A percentile compares a stretch with the other conserved stretches of the same genome.
Conservation (phyloP, 2,888 invertebrate genomes). For the Ochropleura plecta region DNA sequence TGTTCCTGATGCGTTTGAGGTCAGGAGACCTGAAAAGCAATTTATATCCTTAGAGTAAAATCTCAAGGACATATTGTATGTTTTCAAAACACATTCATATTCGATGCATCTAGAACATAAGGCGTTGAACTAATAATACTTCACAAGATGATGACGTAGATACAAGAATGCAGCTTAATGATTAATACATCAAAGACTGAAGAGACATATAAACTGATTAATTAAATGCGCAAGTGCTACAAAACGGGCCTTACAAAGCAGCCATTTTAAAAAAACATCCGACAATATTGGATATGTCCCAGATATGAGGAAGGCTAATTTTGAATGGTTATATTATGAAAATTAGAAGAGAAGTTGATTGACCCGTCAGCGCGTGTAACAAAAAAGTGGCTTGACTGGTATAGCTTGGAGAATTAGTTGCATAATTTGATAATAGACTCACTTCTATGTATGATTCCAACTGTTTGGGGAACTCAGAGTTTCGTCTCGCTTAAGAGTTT, state of each 20-base stretch:
- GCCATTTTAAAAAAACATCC: slow-evolving; percentile 14
- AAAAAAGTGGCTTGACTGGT: slow-evolving; percentile 47
- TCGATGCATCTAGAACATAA: slow-evolving; percentile 3
- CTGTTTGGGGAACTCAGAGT: slow-evolving; percentile 42
- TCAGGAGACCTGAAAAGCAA: background rate
- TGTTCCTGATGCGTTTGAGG: background rate
- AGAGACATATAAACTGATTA: background rate
- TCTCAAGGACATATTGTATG: slow-evolving; percentile 2
- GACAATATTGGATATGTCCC: slow-evolving; percentile 19
- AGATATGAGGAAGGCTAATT: slow-evolving; percentile 22
- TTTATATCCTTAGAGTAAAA: background rate
- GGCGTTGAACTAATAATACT: slow-evolving; percentile 4
- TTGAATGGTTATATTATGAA: slow-evolving; percentile 36
- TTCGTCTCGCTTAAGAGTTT: background rate
- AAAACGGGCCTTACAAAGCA: background rate
- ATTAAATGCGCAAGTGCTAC: background rate
- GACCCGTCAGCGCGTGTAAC: slow-evolving; percentile 40
- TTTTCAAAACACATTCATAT: background rate
- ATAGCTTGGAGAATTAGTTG: slow-evolving; percentile 36
- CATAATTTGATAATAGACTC: slow-evolving; percentile 50
- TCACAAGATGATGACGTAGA: background rate
- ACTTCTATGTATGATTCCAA: background rate
- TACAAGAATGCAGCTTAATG: slow-evolving; percentile 9
- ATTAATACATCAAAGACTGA: background rate
- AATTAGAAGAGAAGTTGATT: slow-evolving; percentile 53